phyloP scores from a whole-genome alignment of 2,797 vertebrate species.

The Chromobotia macracanthus region DNA sequence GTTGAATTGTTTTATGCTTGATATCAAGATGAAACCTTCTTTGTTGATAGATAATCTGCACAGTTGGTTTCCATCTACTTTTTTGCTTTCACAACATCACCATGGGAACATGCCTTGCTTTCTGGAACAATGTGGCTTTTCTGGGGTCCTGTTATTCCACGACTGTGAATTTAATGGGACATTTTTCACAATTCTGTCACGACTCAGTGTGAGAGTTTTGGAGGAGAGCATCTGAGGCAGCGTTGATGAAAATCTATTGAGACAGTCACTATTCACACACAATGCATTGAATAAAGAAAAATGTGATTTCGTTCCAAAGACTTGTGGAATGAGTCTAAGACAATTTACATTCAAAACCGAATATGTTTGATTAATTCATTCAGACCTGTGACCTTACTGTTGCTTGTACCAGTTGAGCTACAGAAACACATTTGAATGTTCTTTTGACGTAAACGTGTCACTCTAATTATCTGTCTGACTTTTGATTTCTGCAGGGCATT shows the following conservation, averaged over 20 bases:
- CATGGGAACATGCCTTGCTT: background rate
- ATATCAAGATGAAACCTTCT: too few relatives aligned
- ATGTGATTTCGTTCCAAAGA: constrained; percentile 25
- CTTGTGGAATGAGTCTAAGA: constrained; percentile 23
- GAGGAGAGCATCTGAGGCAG: constrained; percentile 33
- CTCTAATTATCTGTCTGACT: background rate
- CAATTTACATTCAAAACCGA: too few relatives aligned
- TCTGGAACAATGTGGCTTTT: too few relatives aligned
- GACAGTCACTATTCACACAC: constrained; percentile 52
- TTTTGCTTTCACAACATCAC: background rate
- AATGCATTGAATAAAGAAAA: constrained; percentile 8
- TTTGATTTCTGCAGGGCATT: background rate
- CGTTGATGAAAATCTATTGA: constrained; percentile 51
- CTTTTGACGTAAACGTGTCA: background rate
- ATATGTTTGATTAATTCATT: too few relatives aligned
- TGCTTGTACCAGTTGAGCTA: too few relatives aligned
- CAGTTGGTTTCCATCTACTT: background rate
- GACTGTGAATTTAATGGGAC: constrained; percentile 20
- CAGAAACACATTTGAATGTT: background rate
- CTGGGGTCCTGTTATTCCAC: background rate
- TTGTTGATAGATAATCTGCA: background rate
- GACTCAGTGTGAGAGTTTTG: constrained; percentile 38
- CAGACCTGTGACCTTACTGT: too few relatives aligned
- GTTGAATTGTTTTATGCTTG: too few relatives aligned
- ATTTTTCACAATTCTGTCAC: constrained; percentile 41